Evolutionary conservation across 2,888 invertebrate genomes (phyloP).

Genomic region (Cephalotes varians): DNA sequence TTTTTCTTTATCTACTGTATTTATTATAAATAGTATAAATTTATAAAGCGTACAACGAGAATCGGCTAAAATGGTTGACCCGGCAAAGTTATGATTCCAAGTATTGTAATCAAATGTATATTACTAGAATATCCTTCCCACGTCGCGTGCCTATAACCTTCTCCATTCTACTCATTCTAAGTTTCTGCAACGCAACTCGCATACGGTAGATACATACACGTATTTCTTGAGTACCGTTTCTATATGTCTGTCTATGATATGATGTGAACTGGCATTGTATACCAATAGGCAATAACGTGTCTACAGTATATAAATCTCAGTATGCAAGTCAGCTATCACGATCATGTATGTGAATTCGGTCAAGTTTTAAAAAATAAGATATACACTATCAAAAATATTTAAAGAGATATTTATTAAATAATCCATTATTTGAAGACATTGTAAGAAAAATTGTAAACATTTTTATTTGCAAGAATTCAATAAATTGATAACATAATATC

Average conservation of each 20-base stretch:
- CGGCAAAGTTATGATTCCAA: conserved; percentile 58
- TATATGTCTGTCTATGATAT: conserved; percentile 66
- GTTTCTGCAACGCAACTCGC: conserved; percentile 31
- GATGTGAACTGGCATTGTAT: conserved; percentile 65
- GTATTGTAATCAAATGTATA: conserved; percentile 83
- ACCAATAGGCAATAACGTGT: conserved; percentile 75
- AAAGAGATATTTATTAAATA: background rate
- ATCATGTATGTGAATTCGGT: conserved; percentile 62
- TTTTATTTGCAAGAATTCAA: background rate
- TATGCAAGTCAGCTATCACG: conserved; percentile 82
- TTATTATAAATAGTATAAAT: conserved; percentile 12
- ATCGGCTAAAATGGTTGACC: conserved; percentile 77
- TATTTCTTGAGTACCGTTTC: conserved; percentile 66
- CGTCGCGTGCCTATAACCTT: conserved; percentile 70
- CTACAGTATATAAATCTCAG: conserved; percentile 72
- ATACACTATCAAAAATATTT: background rate
- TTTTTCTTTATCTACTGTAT: background rate
- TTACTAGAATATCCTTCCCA: conserved; percentile 76
- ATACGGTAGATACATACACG: conserved; percentile 44
- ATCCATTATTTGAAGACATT: background rate
- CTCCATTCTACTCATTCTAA: conserved; percentile 29
- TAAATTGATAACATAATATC: background rate
- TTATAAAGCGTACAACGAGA: conserved; percentile 39
- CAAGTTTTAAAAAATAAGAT: conserved; percentile 57
- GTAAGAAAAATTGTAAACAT: background rate